Conservation (phyloP, 2,888 invertebrate species). For the Anaspis maculata region DNA sequence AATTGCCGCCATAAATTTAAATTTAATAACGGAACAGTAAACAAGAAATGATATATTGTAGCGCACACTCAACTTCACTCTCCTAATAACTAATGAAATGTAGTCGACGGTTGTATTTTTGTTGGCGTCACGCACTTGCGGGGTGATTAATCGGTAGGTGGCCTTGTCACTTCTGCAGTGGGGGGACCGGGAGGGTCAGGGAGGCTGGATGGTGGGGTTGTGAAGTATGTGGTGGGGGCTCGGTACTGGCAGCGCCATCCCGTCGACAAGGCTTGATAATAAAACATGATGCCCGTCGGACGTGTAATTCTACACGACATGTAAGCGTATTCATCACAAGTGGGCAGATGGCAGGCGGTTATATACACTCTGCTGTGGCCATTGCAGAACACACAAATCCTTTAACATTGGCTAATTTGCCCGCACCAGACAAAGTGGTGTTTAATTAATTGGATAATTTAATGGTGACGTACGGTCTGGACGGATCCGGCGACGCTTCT, state of each 20-base stretch:
- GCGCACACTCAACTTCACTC: conserved; percentile 18
- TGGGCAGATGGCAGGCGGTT: neutral
- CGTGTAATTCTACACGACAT: neutral
- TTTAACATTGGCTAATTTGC: conserved; percentile 1
- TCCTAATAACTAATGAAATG: conserved; percentile 24
- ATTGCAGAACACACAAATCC: neutral
- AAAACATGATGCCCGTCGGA: conserved; percentile 5
- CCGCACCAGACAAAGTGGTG: conserved; percentile 3
- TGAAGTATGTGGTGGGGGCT: conserved; percentile 1
- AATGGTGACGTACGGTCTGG: too few relatives aligned
- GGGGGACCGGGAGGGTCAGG: conserved; percentile 3
- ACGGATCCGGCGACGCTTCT: too few relatives aligned
- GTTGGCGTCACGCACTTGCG: conserved; percentile 12
- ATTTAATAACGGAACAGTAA: conserved; percentile 34
- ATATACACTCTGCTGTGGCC: neutral
- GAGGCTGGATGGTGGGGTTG: conserved; percentile 3
- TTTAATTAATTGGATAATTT: conserved; percentile 4
- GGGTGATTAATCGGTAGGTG: conserved; percentile 23
- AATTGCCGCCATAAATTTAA: conserved; percentile 36
- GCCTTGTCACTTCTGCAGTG: conserved; percentile 20
- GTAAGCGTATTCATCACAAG: conserved; percentile 1
- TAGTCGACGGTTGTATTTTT: conserved; percentile 17
- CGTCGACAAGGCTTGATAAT: conserved; percentile 6
- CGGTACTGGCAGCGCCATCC: conserved; percentile 3
- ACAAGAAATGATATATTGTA: conserved; percentile 27